These are phyloP conservation scores for Nephila pilipes DNA, from an alignment of 1,140 invertebrate species.

Conservation along the genomic window DNA sequence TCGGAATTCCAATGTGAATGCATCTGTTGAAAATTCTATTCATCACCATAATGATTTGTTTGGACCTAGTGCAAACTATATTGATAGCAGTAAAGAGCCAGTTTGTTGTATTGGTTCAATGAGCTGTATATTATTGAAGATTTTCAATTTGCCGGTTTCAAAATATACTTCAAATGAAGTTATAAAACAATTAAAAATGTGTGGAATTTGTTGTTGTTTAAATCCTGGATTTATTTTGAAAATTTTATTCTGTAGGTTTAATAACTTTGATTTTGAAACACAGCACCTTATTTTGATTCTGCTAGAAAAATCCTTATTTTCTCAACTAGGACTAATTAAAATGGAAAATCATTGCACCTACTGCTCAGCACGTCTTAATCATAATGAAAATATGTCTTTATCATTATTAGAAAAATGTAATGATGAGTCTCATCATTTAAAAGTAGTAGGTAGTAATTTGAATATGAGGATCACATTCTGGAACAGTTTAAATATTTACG, in stretches of 20 bases:
- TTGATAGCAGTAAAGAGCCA: conserved; percentile 27
- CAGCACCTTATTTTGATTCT: conserved; percentile 43
- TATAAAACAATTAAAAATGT: conserved; percentile 52
- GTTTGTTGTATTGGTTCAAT: conserved; percentile 55
- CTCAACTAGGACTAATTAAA: conserved; percentile 40
- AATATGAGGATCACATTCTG: conserved; percentile 12
- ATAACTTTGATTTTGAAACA: conserved; percentile 1
- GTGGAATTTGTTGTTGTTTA: conserved; percentile 64
- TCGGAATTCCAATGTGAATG: not conserved
- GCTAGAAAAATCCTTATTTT: conserved; percentile 45
- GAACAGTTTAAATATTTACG: conserved; percentile 41
- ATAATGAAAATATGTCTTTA: conserved; percentile 15
- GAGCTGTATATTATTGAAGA: conserved; percentile 50
- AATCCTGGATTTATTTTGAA: conserved; percentile 60
- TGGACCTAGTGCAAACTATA: conserved; percentile 24
- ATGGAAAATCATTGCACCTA: not conserved
- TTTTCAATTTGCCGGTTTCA: conserved; percentile 37
- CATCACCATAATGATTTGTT: conserved; percentile 63
- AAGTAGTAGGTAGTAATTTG: not conserved
- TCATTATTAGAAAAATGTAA: conserved; percentile 12
- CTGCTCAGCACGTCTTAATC: conserved; percentile 38
- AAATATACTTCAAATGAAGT: conserved; percentile 29
- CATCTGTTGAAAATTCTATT: not conserved
- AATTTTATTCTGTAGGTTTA: conserved; percentile 18
- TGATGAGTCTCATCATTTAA: not conserved